Conservation (phyloP, 64 coral and sea anemone species). For the Stichodactyla helianthus region DNA sequence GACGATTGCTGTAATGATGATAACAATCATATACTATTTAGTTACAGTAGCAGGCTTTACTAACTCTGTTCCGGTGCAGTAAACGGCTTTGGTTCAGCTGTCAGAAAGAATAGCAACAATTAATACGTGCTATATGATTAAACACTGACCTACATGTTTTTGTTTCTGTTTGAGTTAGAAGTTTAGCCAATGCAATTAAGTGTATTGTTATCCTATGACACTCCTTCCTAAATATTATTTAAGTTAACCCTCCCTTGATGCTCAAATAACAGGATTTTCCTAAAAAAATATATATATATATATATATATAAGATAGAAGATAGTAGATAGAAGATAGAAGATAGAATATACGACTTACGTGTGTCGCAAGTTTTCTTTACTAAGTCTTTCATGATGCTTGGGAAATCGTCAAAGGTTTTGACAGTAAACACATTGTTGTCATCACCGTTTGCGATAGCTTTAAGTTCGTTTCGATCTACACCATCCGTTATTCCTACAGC, state of each 20-base stretch:
- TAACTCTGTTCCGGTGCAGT: neutral
- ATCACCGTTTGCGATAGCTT: conserved; percentile 42
- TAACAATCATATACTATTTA: neutral
- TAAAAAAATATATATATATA: no score
- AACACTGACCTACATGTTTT: no score
- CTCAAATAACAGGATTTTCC: no score
- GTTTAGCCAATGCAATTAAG: no score
- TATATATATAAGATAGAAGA: no score
- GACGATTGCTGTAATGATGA: no score
- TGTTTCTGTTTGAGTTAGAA: no score
- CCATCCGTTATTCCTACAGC: conserved; percentile 36
- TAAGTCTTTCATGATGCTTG: neutral
- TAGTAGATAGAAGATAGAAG: no score
- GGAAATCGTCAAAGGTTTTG: neutral
- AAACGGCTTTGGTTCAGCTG: neutral
- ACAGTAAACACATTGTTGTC: conserved; percentile 30
- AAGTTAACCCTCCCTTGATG: no score
- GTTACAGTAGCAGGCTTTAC: neutral
- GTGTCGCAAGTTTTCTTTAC: neutral
- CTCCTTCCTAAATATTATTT: no score
- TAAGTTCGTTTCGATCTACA: conserved; percentile 21
- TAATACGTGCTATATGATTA: neutral
- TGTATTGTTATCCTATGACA: no score
- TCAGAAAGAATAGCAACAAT: neutral
- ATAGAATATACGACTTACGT: neutral